Base-by-base conservation (phyloP, 2,888 invertebrate species). In the Prionchulus punctatus region DNA sequence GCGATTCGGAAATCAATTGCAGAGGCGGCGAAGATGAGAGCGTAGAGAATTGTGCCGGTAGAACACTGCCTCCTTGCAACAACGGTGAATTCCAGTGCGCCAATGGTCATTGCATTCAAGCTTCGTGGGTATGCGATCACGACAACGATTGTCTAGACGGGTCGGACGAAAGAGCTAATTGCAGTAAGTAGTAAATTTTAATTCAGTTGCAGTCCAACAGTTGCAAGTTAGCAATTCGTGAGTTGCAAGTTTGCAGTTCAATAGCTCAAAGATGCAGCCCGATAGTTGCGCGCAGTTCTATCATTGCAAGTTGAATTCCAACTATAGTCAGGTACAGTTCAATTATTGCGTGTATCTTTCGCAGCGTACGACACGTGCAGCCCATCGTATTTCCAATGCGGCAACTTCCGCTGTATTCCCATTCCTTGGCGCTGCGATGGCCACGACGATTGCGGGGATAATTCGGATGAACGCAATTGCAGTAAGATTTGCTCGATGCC, bases 61-160 rank as follows among this genome's bases (percentile, higher is more conserved):
- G 58, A 0, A 86, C 87, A 0, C 67, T 85, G 3, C 85, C 62
- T 49, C 63, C 62, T 25, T 70, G 70, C 62, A 70, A 70, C 62
- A 69, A 69, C 62, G 67, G 67, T 48, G 69, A 73, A 60, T 74
- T 72, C 64, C 63, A 66, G 1, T 69, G 69, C 58, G 53, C 57
- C 49, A 69, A 69, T 58, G 91, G 91, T 0, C 89, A 92, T 71
- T 98, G 98, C 72, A 91, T 98, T 64, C 90, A 92, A 0, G 83
- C 85, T 62, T 83, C 85, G 57, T 89, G 90, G 85, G 85, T 87
- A 49, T 96, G 96, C 73, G 94, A 96, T 63, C 88, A 90, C 67
- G 92, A 94, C 71, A 89, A 91, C 67, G 94, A 96, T 71, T 98
- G 96, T 70, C 86, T 89, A 0, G 94, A 94, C 70, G 91, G 90